These are phyloP conservation scores for Sardinella longiceps DNA, from an alignment of 2,797 vertebrate species.

Conservation along the genomic window DNA sequence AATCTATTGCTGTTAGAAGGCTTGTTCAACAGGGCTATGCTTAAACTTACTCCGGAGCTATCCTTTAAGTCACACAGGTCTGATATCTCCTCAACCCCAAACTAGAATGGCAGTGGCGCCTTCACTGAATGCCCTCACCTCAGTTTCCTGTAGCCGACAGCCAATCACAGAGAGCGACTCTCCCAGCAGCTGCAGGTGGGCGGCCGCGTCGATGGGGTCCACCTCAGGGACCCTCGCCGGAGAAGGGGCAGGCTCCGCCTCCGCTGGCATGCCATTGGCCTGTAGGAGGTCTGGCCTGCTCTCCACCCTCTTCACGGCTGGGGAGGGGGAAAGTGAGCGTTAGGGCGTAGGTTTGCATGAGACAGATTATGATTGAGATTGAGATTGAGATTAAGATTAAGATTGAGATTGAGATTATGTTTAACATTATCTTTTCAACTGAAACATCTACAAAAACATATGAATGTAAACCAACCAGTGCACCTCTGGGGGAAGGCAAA, in stretches of 20 bases:
- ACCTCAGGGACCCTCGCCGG: constrained; percentile 75
- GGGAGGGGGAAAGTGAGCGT: not conserved
- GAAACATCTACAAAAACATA: not conserved
- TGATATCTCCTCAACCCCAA: not conserved
- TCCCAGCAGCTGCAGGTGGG: constrained; percentile 92
- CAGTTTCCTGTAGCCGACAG: constrained; percentile 88
- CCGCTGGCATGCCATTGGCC: not conserved
- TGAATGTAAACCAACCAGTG: not conserved
- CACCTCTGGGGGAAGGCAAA: not conserved
- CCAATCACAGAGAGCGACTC: constrained; percentile 94
- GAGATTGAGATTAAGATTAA: not conserved
- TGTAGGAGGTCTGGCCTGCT: constrained; percentile 61
- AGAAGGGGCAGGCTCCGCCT: constrained; percentile 67
- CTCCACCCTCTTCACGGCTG: constrained; percentile 46
- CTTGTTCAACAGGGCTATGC: too few relatives aligned
- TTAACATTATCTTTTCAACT: not conserved
- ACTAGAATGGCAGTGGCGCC: not conserved
- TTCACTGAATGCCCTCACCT: constrained; percentile 70
- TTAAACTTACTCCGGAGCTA: too few relatives aligned
- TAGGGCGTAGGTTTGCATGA: not conserved
- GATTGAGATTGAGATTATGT: not conserved
- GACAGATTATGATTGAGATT: too few relatives aligned
- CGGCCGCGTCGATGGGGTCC: constrained; percentile 88
- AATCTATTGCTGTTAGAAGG: too few relatives aligned
- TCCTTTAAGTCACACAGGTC: not conserved